Percentiles rank a stretch among this genome's conserved stretches.
Conservation (phyloP, 2,797 vertebrate genomes). For the Esox lucius region DNA sequence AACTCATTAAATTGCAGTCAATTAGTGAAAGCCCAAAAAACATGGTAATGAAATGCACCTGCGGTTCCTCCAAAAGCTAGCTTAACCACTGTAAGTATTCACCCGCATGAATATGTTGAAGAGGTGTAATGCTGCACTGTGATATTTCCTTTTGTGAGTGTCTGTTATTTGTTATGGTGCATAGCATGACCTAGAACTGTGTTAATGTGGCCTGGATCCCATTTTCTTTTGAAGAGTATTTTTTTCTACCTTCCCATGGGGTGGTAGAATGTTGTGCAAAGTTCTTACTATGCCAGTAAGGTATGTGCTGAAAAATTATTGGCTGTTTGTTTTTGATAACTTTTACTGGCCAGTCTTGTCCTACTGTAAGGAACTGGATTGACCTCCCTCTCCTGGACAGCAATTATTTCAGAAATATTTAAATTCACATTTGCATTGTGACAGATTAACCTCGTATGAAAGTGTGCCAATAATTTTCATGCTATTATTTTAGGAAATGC, state of each 20-base stretch:
- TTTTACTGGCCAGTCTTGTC: constrained; percentile 3
- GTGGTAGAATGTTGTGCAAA: constrained; percentile 14
- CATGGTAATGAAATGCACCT: neutral
- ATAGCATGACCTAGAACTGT: neutral
- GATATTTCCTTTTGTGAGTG: neutral
- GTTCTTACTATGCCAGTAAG: neutral
- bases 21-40: neutral
- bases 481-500: neutral
- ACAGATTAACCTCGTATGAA: neutral
- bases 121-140: neutral
- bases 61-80: neutral
- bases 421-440: neutral
- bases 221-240: neutral
- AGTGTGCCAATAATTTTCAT: neutral
- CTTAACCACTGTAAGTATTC: neutral
- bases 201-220: neutral
- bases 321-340: constrained; percentile 17
- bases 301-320: constrained; percentile 39
- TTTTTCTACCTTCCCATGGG: constrained; percentile 5
- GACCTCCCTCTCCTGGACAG: constrained; percentile 3
- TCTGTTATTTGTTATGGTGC: neutral
- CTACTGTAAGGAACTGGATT: neutral
- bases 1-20: neutral
- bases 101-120: neutral
- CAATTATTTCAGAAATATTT: constrained; percentile 8